Base-by-base conservation (phyloP, 2,888 invertebrate species). In the Andrena camellia region DNA sequence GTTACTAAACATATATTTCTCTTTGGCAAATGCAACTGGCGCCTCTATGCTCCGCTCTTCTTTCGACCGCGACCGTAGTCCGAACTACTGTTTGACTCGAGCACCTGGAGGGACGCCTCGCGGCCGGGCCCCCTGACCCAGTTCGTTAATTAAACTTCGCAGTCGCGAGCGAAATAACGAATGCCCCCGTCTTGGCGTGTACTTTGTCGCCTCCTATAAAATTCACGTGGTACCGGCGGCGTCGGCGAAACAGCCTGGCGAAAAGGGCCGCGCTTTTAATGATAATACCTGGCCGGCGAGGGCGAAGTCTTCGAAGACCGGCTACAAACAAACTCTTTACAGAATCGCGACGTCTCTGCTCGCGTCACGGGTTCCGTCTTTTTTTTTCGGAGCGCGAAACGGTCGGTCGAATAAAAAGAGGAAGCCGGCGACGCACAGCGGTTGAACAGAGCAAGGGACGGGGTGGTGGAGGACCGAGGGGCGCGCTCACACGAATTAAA, bases 401-500 rank as follows among this genome's bases (percentile, higher is more conserved):
- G 23, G 52, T 62, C 67, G 42, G 10, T 23, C 35, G 29, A 10
- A 54, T 62, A 68, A 62, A 31, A 62, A 7, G 8, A 17, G 2
- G n/a, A 20, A 20, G 33, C 10, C 0, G 5, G 8, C 50, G 10
- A 6, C 3, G 1, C 3, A 3, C 3, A 0, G 10, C 10, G 26
- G 10, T 35, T 10, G 33, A 29, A 3, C 35, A 35, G 13, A 13
- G 57, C 1, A 31, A 10, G 6, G 62, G 1, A 26, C 23, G 3
- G 4, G 66, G 66, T 54, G 10, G 33, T 8, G 50, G 68, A 54
- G 50, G 73, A 23, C 68, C 59, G 50, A 54, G 33, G 48, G 31
- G 35, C 33, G 67, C 74, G 67, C 48, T 77, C 67, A 76, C 85
- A 78, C 70, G 85, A 78, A 87, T 86, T 86, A 86, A 86, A 86